These are phyloP conservation scores for Tympanoctomys barrerae DNA, from an alignment of 2,797 vertebrate genomes.

Conservation along the genomic window DNA sequence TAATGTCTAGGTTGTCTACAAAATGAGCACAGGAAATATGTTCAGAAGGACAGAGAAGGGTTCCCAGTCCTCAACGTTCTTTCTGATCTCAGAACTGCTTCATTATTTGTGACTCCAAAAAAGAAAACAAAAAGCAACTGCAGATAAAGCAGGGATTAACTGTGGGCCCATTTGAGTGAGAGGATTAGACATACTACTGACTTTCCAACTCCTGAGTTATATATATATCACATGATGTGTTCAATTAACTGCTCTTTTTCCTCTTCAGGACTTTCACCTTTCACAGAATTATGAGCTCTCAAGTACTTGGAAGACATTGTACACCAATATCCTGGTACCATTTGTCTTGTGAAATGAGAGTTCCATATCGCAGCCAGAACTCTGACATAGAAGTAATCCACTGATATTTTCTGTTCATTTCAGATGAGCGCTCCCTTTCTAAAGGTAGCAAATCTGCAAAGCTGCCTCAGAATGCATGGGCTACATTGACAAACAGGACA, in stretches of 20 bases:
- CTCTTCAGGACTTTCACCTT: not conserved
- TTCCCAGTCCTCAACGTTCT: not conserved
- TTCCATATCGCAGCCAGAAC: not conserved
- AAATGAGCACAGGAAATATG: no score
- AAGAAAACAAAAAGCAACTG: not conserved
- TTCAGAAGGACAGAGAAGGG: not conserved
- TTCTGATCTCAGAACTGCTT: not conserved
- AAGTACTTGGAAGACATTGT: not conserved
- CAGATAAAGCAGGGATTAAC: not conserved
- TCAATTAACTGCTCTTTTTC: not conserved
- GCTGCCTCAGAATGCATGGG: not conserved
- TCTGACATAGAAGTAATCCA: not conserved
- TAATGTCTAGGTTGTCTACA: not conserved
- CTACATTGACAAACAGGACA: not conserved
- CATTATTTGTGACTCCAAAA: not conserved
- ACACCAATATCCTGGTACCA: not conserved
- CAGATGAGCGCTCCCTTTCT: not conserved
- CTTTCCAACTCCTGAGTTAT: fast-evolving
- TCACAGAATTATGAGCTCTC: not conserved
- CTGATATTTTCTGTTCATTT: not conserved
- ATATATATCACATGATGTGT: not conserved
- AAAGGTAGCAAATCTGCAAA: not conserved
- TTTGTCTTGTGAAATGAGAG: not conserved
- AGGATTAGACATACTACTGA: not conserved
- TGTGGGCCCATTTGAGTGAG: not conserved